phyloP scores from a whole-genome alignment of 2,797 vertebrate genomes.

The Staurois parvus region DNA sequence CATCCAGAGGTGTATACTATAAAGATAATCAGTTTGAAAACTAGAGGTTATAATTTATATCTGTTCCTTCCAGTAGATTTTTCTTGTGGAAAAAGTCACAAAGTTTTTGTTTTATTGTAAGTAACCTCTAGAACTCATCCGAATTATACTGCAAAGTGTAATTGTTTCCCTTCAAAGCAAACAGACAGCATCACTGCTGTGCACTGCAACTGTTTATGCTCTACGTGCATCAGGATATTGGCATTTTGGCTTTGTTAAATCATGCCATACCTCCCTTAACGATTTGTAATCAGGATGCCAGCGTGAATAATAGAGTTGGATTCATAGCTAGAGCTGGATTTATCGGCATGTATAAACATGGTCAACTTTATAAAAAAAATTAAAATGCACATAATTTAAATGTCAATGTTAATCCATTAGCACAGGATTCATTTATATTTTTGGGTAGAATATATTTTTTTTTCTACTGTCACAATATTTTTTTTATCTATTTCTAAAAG shows the following conservation, averaged over 20 bases:
- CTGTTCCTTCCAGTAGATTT: neutral
- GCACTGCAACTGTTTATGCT: slow-evolving; percentile 32
- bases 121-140: neutral
- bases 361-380: neutral
- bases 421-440: neutral
- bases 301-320: slow-evolving; percentile 2
- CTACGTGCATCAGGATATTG: slow-evolving; percentile 19
- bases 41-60: too few species aligned
- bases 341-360: neutral
- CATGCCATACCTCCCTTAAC: slow-evolving; percentile 25
- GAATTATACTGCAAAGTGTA: neutral
- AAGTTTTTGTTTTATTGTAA: neutral
- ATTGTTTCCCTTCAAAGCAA: slow-evolving; percentile 8
- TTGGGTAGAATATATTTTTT: neutral
- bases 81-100: neutral
- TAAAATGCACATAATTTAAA: neutral
- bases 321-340: neutral
- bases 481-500: neutral
- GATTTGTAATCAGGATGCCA: slow-evolving; percentile 31
- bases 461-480: slow-evolving; percentile 7
- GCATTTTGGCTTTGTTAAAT: slow-evolving; percentile 22
- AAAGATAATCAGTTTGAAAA: too few species aligned
- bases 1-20: too few species aligned
- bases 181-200: slow-evolving; percentile 15
- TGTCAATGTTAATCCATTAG: neutral